Base-by-base conservation (phyloP, 2,113 vertebrate species). In the Garra rufa region DNA sequence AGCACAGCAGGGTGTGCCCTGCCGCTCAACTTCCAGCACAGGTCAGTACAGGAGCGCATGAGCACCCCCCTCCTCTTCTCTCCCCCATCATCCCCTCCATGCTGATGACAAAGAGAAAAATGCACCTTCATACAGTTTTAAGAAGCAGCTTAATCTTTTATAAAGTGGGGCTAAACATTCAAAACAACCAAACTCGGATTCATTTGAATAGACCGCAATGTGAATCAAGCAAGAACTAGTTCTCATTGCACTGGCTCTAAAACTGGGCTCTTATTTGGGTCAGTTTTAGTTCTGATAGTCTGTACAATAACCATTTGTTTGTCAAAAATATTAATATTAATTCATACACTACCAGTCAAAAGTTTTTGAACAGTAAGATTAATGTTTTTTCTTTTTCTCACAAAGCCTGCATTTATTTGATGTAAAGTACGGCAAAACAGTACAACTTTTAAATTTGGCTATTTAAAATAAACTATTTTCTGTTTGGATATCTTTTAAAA, bases 1-100 rank as follows among this genome's bases (percentile, higher is more conserved):
- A 93, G 93, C 93, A 92, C 91, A 87, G 93, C 93, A 92, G 94
- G 93, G 93, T 92, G 92, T 92, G 93, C 92, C 91, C 94, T 95
- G 92, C 93, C 94, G 91, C 92, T 95, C 94, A 94, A 95, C 93
- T 94, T 95, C 93, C 93, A 95, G 92, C 93, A 95, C 93, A 95
- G 94, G 94, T 95, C 92, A 94, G 93, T 95, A 94, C 91, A 90
- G 93, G 92, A 93, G 92, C 89, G 92, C 91, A 92, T 92, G 91
- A 93, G 89, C 92, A 89, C 92, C 92, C 90, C 34, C 91, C 90
- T 76, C 83, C 71, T 71, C 85, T 28, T 67, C 57, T 69, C 84
- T 24, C 83, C 84, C 44, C 90, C 90, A 88, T 93, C 92, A 92
- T 92, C 88, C 88, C 89, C 90, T 92, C 91, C 90, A 93, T 91